A percentile compares a stretch with the other conserved stretches of the same genome.
These are phyloP conservation scores for Podargus strigoides DNA, from an alignment of 2,797 vertebrate species.

Conservation along the genomic window DNA sequence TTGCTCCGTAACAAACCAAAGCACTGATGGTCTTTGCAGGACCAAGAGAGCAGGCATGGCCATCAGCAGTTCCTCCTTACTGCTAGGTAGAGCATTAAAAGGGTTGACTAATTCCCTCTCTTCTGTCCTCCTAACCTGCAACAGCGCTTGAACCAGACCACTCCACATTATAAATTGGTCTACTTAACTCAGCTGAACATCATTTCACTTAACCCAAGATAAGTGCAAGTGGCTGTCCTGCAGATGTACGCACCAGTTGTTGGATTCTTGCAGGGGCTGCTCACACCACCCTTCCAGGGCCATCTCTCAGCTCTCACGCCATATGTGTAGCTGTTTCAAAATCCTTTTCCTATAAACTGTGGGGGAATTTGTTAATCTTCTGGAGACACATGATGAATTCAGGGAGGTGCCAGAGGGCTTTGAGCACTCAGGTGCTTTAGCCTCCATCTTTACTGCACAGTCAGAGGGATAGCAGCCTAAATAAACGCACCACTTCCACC, in stretches of 20 bases:
- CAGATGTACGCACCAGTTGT: neutral
- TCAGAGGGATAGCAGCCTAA: neutral
- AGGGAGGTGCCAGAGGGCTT: neutral
- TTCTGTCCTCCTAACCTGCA: neutral
- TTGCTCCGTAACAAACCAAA: neutral
- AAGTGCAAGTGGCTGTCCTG: neutral
- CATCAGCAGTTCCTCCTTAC: neutral
- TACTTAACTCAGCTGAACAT: neutral
- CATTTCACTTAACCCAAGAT: neutral
- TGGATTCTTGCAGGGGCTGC: neutral
- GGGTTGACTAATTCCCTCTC: neutral
- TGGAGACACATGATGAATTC: neutral
- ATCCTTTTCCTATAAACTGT: rapidly evolving
- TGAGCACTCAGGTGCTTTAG: neutral
- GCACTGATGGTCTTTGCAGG: neutral
- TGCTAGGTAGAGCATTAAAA: neutral
- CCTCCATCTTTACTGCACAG: neutral
- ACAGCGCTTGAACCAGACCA: neutral
- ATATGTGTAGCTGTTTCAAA: neutral
- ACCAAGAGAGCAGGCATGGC: neutral
- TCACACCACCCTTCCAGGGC: neutral
- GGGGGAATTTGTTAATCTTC: neutral
- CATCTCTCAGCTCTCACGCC: neutral
- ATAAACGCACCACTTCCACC: rapidly evolving
- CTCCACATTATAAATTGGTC: neutral